phyloP scores from a whole-genome alignment of 1,140 invertebrate genomes.

The Caenorhabditis brenneri region DNA sequence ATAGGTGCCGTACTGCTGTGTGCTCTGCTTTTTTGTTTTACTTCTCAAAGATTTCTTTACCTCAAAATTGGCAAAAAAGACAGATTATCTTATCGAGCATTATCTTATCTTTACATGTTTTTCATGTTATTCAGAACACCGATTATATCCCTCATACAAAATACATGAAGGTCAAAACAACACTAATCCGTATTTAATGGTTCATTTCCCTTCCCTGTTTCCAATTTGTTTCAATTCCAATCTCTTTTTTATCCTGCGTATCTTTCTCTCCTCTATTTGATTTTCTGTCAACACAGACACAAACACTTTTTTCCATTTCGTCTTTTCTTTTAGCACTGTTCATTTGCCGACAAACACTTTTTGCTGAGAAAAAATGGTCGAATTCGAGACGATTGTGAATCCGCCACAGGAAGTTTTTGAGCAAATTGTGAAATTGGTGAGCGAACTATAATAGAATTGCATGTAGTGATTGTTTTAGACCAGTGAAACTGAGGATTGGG shows the following conservation, averaged over 20 bases:
- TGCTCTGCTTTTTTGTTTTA: too few species aligned
- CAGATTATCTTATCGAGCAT: too few species aligned
- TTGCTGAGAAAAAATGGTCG: neutral
- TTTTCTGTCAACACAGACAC: neutral
- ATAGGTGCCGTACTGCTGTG: too few species aligned
- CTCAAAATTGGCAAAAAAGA: too few species aligned
- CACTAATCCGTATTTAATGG: too few species aligned
- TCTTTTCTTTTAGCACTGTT: neutral
- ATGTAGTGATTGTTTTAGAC: neutral
- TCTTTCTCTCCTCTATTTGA: neutral
- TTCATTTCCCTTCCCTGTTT: neutral
- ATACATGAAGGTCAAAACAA: too few species aligned
- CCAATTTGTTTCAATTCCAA: too few species aligned
- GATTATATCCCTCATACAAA: too few species aligned
- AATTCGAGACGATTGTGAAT: constrained; percentile 11
- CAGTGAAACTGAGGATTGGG: neutral
- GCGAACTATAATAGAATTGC: neutral
- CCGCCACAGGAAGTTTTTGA: constrained; percentile 10
- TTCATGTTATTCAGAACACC: too few species aligned
- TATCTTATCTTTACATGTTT: too few species aligned
- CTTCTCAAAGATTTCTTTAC: too few species aligned
- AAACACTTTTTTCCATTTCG: neutral
- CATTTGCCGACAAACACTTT: neutral
- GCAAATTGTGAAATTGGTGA: constrained; percentile 7
- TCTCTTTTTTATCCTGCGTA: neutral